These are phyloP conservation scores for Drosophila subsilvestris DNA, from an alignment of 2,888 invertebrate species.

Conservation along the genomic window DNA sequence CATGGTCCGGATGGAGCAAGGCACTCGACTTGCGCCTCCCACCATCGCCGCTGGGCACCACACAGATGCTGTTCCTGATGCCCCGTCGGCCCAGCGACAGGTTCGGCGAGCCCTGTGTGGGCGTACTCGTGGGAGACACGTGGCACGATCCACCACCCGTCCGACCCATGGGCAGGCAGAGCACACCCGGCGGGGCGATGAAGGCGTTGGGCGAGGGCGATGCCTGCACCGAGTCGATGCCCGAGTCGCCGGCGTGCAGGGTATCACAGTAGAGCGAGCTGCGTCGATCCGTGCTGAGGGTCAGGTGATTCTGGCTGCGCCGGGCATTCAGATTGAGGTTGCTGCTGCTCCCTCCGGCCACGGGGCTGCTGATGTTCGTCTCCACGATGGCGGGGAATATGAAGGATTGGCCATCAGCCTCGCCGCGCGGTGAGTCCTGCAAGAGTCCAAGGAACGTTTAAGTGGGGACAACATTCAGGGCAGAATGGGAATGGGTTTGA, in stretches of 20 bases:
- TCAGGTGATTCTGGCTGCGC: constrained; percentile 67
- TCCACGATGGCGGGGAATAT: constrained; percentile 86
- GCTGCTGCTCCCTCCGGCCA: constrained; percentile 59
- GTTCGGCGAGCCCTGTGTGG: constrained; percentile 83
- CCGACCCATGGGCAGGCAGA: constrained; percentile 59
- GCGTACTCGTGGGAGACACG: constrained; percentile 82
- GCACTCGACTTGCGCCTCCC: constrained; percentile 86
- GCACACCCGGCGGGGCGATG: constrained; percentile 81
- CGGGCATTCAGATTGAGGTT: constrained; percentile 59
- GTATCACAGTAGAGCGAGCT: constrained; percentile 85
- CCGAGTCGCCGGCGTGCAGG: constrained; percentile 87
- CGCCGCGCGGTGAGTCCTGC: constrained; percentile 88
- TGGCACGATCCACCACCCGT: constrained; percentile 81
- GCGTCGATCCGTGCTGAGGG: constrained; percentile 73
- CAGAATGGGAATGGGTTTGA: background rate
- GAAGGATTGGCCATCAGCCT: constrained; percentile 88
- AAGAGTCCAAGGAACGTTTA: constrained; percentile 47
- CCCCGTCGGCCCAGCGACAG: constrained; percentile 80
- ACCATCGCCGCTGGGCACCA: constrained; percentile 57
- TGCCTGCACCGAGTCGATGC: constrained; percentile 90
- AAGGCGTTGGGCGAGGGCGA: constrained; percentile 85
- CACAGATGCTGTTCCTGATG: constrained; percentile 74
- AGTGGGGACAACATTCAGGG: constrained; percentile 12
- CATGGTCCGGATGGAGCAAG: constrained; percentile 89
- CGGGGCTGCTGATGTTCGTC: constrained; percentile 77